A percentile compares a stretch with the other conserved stretches of the same genome.
phyloP scores from a whole-genome alignment of 1,140 invertebrate species.

The Pinna nobilis region DNA sequence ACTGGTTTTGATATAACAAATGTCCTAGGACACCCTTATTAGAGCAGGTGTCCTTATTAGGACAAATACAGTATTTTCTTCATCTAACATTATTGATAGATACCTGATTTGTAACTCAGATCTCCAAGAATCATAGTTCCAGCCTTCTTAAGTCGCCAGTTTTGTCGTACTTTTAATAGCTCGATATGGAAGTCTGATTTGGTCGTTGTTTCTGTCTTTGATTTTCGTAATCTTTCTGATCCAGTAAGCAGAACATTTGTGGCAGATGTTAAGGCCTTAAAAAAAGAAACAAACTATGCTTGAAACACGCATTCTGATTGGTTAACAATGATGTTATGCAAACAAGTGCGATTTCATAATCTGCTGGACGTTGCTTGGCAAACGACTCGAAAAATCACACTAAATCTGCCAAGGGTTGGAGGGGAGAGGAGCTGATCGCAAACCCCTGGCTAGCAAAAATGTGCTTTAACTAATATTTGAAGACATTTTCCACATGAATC shows the following conservation, averaged over 20 bases:
- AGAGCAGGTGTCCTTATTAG: too few relatives aligned
- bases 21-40: too few relatives aligned
- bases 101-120: constrained; percentile 92
- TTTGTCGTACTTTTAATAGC: constrained; percentile 89
- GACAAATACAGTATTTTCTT: too few relatives aligned
- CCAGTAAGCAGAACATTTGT: constrained; percentile 87
- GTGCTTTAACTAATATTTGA: neutral
- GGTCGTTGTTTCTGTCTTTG: constrained; percentile 85
- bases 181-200: constrained; percentile 93
- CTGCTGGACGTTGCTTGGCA: neutral
- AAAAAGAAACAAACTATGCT: constrained; percentile 18
- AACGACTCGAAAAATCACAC: too few relatives aligned
- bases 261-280: constrained; percentile 86
- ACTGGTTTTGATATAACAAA: too few relatives aligned
- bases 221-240: constrained; percentile 88
- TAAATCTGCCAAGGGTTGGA: too few relatives aligned
- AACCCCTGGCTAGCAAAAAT: neutral
- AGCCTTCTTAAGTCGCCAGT: constrained; percentile 96
- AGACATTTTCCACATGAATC: neutral
- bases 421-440: neutral
- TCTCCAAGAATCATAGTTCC: constrained; percentile 97
- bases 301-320: neutral
- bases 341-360: too few relatives aligned
- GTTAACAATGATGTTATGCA: too few relatives aligned
- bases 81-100: neutral